Evolutionary conservation across 2,888 invertebrate genomes (phyloP).

Genomic region (Agonum fuliginosum): DNA sequence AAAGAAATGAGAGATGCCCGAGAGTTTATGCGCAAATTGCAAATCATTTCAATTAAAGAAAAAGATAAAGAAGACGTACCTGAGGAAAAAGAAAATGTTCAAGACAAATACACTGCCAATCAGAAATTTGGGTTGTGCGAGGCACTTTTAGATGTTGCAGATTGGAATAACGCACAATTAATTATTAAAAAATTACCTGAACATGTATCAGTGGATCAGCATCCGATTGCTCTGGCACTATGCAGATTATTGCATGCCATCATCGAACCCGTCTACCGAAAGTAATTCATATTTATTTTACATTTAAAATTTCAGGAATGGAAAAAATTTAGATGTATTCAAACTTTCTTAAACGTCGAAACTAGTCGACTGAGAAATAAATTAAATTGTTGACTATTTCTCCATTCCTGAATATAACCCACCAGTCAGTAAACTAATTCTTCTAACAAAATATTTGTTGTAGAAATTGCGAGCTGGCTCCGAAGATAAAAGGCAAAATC

Average conservation of each 20-base stretch:
- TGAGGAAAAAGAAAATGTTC: constrained; percentile 82
- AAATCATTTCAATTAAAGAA: constrained; percentile 86
- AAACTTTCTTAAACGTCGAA: too few relatives aligned
- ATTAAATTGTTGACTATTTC: too few relatives aligned
- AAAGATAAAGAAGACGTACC: constrained; percentile 83
- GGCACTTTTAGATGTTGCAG: constrained; percentile 90
- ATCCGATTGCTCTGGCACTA: constrained; percentile 85
- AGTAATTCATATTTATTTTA: constrained; percentile 74
- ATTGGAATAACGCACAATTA: constrained; percentile 90
- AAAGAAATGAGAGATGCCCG: constrained; percentile 88
- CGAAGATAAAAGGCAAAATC: constrained; percentile 80
- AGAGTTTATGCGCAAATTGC: constrained; percentile 91
- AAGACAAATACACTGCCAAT: constrained; percentile 81
- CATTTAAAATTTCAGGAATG: constrained; percentile 19
- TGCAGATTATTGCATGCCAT: constrained; percentile 88
- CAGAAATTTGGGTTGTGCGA: constrained; percentile 96
- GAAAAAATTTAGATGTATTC: too few relatives aligned
- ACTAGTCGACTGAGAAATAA: too few relatives aligned
- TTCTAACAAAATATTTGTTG: too few relatives aligned
- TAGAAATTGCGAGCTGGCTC: constrained; percentile 84
- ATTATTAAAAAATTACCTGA: constrained; percentile 90
- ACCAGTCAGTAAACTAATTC: too few relatives aligned
- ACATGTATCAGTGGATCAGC: constrained; percentile 84
- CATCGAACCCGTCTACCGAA: constrained; percentile 90
- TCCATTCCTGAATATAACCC: too few relatives aligned